Conservation (phyloP, 2,113 vertebrate species). For the Ceuthmochares aereus region DNA sequence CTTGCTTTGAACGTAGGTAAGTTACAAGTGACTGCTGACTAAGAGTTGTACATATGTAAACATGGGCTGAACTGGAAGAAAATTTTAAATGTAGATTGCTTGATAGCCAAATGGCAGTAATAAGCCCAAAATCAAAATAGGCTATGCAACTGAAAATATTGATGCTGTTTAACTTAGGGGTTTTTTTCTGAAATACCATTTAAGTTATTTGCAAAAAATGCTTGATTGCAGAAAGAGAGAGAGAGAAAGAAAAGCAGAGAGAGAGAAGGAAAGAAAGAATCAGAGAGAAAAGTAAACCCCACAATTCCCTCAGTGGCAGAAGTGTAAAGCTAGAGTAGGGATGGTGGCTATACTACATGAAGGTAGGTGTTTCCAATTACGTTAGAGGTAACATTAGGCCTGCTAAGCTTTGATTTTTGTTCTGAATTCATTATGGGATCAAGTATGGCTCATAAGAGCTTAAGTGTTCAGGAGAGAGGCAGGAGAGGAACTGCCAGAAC, state of each 20-base stretch:
- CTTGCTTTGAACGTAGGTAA: not conserved
- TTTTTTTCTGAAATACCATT: not conserved
- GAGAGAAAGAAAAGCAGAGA: not conserved
- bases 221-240: not conserved
- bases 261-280: not conserved
- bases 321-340: not conserved
- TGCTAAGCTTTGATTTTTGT: not conserved
- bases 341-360: not conserved
- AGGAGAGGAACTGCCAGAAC: not conserved
- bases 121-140: not conserved
- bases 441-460: not conserved
- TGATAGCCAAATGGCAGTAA: not conserved
- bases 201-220: not conserved
- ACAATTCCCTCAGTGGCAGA: not conserved
- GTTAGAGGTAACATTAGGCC: not conserved
- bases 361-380: not conserved
- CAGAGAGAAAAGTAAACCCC: not conserved
- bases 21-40: not conserved
- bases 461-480: not conserved
- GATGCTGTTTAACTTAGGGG: not conserved
- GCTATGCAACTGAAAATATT: not conserved
- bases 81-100: not conserved
- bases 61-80: not conserved
- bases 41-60: not conserved
- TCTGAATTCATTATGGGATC: not conserved